These are phyloP conservation scores for Bolinopsis microptera DNA, from an alignment of 37 sponge, comb jelly and placozoan genomes.

Conservation along the genomic window DNA sequence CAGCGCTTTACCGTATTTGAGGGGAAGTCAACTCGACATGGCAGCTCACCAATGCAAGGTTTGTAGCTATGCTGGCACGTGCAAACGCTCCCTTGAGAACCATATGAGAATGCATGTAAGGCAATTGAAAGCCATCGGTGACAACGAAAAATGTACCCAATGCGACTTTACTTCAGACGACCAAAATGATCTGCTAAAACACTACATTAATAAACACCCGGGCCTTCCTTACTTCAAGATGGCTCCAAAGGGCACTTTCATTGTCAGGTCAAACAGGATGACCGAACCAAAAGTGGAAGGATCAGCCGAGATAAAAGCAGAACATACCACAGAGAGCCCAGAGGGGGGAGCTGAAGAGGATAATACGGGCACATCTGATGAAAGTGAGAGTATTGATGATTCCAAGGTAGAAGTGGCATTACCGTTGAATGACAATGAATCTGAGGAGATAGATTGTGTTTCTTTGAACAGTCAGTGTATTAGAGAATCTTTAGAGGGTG, in stretches of 20 bases:
- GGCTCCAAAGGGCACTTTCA: conserved; percentile 28
- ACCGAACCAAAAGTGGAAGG: neutral
- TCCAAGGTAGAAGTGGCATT: neutral
- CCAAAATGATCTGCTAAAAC: neutral
- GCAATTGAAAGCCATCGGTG: conserved; percentile 19
- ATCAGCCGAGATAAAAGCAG: neutral
- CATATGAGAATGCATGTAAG: conserved; percentile 47
- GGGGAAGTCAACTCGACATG: neutral
- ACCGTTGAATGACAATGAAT: neutral
- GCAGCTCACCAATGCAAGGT: conserved; percentile 11
- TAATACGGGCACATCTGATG: neutral
- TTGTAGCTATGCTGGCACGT: conserved; percentile 4
- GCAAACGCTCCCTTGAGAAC: conserved; percentile 41
- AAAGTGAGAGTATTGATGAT: neutral
- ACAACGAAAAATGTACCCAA: neutral
- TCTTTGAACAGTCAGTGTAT: neutral
- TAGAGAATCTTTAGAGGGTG: neutral
- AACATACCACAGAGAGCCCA: neutral
- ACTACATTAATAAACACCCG: neutral
- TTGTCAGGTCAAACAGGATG: neutral
- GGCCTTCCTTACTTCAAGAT: conserved; percentile 38
- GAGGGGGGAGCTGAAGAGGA: neutral
- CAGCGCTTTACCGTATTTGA: neutral
- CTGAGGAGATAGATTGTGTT: neutral
- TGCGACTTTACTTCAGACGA: neutral